These are phyloP conservation scores for Montipora capitata DNA, from an alignment of 92 coral and sea anemone species.

Conservation along the genomic window DNA sequence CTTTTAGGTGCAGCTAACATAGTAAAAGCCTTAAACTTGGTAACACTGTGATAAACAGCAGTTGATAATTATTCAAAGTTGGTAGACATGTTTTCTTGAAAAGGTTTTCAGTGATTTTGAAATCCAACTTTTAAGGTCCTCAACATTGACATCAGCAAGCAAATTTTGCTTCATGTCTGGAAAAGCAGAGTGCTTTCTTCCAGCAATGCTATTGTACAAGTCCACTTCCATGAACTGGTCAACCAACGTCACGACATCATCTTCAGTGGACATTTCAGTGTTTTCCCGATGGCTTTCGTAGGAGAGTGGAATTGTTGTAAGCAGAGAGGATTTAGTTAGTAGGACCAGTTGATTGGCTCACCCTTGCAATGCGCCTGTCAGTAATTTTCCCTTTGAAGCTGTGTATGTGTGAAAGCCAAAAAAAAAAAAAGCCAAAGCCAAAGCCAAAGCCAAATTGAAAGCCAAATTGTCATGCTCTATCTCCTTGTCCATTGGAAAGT, in stretches of 20 bases:
- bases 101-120: neutral
- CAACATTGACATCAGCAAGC: slow-evolving; percentile 2
- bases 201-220: slow-evolving; percentile 29
- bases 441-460: too few relatives aligned
- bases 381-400: slow-evolving; percentile 72
- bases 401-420: slow-evolving; percentile 50
- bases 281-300: slow-evolving; percentile 62
- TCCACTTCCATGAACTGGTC: slow-evolving; percentile 44
- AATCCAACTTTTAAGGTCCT: slow-evolving; percentile 36
- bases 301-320: slow-evolving; percentile 34
- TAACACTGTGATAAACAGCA: too few relatives aligned
- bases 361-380: slow-evolving; percentile 56
- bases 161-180: slow-evolving; percentile 33
- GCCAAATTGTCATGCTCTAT: slow-evolving; percentile 75
- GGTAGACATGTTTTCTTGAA: slow-evolving; percentile 20
- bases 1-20: too few relatives aligned
- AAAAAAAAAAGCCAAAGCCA: too few relatives aligned
- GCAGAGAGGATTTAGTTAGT: slow-evolving; percentile 38
- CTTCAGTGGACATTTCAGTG: slow-evolving; percentile 46
- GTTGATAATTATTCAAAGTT: neutral
- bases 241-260: slow-evolving; percentile 43
- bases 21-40: too few relatives aligned
- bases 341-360: slow-evolving; percentile 15
- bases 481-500: slow-evolving; percentile 69
- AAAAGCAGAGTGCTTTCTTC: slow-evolving; percentile 55